These are phyloP conservation scores for Lasaia peninsularis DNA, from an alignment of 1,140 invertebrate genomes.

Conservation along the genomic window DNA sequence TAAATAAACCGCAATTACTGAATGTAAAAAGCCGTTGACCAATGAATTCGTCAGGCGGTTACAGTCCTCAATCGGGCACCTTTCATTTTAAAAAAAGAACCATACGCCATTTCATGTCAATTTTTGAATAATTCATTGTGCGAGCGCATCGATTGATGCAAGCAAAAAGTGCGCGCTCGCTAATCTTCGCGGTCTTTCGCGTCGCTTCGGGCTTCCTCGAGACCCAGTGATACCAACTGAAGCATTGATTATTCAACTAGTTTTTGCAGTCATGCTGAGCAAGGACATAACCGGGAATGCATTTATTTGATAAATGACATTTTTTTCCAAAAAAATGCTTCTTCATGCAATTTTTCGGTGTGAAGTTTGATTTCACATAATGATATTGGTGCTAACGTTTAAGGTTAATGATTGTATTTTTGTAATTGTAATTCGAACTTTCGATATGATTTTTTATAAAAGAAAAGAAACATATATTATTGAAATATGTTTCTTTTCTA, in stretches of 20 bases:
- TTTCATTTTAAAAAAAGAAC: slow-evolving; percentile 75
- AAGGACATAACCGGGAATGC: slow-evolving; percentile 70
- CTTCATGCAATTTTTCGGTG: slow-evolving; percentile 63
- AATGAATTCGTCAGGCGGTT: slow-evolving; percentile 76
- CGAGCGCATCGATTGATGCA: slow-evolving; percentile 76
- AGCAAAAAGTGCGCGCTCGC: slow-evolving; percentile 72
- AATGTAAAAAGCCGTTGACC: slow-evolving; percentile 70
- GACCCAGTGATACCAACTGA: slow-evolving; percentile 61
- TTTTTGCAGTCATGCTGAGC: slow-evolving; percentile 74
- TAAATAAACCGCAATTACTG: slow-evolving; percentile 66
- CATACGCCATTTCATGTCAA: slow-evolving; percentile 77
- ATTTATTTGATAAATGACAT: slow-evolving; percentile 75
- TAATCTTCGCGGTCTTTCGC: slow-evolving; percentile 71
- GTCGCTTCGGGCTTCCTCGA: slow-evolving; percentile 60
- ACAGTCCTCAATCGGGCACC: slow-evolving; percentile 76
- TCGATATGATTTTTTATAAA: too few species aligned
- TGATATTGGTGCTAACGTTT: slow-evolving; percentile 1
- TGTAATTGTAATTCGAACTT: background rate
- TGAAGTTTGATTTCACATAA: slow-evolving; percentile 35
- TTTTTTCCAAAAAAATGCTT: slow-evolving; percentile 51
- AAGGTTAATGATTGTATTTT: background rate
- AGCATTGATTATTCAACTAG: slow-evolving; percentile 71
- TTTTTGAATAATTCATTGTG: slow-evolving; percentile 76
- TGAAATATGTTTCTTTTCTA: too few species aligned
- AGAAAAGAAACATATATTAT: too few species aligned